Evolutionary conservation across 1,140 invertebrate genomes (phyloP).

Genomic region (Eufriesea mexicana): DNA sequence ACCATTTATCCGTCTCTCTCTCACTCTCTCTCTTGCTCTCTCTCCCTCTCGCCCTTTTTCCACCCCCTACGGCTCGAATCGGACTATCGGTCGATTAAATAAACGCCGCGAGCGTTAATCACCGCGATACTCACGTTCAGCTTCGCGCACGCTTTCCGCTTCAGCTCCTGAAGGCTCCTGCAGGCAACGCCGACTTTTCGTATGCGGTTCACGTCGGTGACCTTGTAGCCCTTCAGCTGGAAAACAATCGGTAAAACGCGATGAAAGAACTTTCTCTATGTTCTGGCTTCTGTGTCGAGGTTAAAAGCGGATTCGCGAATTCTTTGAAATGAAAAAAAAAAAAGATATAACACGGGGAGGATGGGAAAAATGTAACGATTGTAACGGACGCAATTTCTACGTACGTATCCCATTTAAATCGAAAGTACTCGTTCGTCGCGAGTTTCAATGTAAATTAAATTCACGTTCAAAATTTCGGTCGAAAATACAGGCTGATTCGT

Average conservation of each 20-base stretch:
- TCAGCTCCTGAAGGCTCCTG: constrained; percentile 84
- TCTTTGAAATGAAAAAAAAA: neutral
- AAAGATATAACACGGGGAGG: neutral
- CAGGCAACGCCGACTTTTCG: constrained; percentile 88
- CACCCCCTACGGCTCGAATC: too few species aligned
- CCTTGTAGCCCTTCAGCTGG: constrained; percentile 87
- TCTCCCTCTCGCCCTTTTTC: neutral
- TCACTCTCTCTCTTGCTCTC: neutral
- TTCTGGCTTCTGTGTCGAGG: neutral
- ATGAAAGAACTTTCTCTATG: neutral
- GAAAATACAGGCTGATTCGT: too few species aligned
- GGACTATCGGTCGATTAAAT: constrained; percentile 13
- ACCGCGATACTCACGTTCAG: constrained; percentile 84
- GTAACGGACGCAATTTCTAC: too few species aligned
- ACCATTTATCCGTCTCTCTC: neutral
- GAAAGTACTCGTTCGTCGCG: too few species aligned
- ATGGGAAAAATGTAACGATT: too few species aligned
- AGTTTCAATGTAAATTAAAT: too few species aligned
- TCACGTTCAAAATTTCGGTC: too few species aligned
- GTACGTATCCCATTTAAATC: too few species aligned
- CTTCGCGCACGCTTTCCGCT: constrained; percentile 86
- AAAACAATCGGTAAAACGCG: constrained; percentile 18
- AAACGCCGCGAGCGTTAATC: constrained; percentile 16
- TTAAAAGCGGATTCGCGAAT: neutral
- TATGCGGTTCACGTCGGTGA: constrained; percentile 85